phyloP scores from a whole-genome alignment of 1,140 invertebrate species.

The Sinella curviseta region DNA sequence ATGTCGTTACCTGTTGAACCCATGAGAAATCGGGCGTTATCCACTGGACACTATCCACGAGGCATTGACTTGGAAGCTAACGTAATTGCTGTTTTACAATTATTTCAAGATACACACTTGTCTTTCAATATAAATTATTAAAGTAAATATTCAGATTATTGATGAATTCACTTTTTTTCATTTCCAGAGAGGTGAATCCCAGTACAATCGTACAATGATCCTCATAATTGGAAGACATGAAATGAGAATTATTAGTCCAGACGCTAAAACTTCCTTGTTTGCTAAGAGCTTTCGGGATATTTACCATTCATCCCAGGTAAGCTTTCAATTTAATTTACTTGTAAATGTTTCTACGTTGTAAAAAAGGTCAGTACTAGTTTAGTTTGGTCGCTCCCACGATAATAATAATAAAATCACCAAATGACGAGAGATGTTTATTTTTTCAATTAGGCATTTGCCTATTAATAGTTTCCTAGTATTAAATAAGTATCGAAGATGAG shows the following conservation, averaged over 20 bases:
- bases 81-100: conserved; percentile 15
- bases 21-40: conserved; percentile 58
- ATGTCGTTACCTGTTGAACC: conserved; percentile 52
- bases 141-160: too few species aligned
- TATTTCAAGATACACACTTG: not conserved
- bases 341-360: not conserved
- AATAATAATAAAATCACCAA: too few species aligned
- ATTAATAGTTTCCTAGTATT: too few species aligned
- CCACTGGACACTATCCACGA: conserved; percentile 52
- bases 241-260: conserved; percentile 84
- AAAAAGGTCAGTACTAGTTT: too few species aligned
- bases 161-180: conserved; percentile 9
- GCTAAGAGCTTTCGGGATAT: conserved; percentile 85
- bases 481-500: too few species aligned
- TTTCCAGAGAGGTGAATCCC: conserved; percentile 55
- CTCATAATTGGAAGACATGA: conserved; percentile 82
- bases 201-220: conserved; percentile 89
- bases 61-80: not conserved
- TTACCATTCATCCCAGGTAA: conserved; percentile 79
- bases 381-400: too few species aligned
- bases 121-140: too few species aligned
- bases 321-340: conserved; percentile 2
- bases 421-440: too few species aligned
- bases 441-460: too few species aligned
- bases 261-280: conserved; percentile 83